Base-by-base conservation (phyloP, 2,113 vertebrate genomes). In the Ceyx cyanopectus region DNA sequence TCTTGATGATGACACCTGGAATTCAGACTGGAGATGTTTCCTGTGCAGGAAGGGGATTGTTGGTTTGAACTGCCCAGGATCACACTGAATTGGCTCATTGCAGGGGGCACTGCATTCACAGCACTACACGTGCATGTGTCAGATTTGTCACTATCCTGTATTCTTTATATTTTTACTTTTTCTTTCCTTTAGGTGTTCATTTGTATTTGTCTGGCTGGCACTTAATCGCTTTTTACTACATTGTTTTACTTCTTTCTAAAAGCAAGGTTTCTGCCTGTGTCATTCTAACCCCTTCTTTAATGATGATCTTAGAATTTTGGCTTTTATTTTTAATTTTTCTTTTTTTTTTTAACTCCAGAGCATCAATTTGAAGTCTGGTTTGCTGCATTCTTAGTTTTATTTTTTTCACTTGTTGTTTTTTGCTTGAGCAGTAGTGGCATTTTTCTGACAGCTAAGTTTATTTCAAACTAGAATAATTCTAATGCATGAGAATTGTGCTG, bases 131-230 rank as follows among this genome's bases (percentile, higher is more conserved):
- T 87, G 89, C 89, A 54, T 77, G 53, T 46, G 16, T 90, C 61
- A 90, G 43, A 56, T 69, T 58, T 82, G n/a, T 61, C 75, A 19
- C 51, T 90, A 3, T 53, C 14, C 51, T 91, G 51, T 50, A 85
- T 41, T 81, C 80, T 70, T 48, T 90, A 65, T 70, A 74, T 63
- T 96, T 87, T 94, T 51, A 69, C 78, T 89, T 95, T 97, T 93
- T 96, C 77, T 97, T 90, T 97, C 77, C 94, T 97, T 51, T 96
- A 98, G 98, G 96, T 98, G 95, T 98, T 98, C 92, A 26, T 92
- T 97, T 97, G 91, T 96, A 62, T 88, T 95, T 98, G 88, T 97
- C 81, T 98, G 97, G 96, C 95, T 98, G 96, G 96, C 97, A 58
- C 79, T 98, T 77, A 96, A 97, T 93, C 94, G 98, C 88, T 97